A percentile compares a stretch with the other conserved stretches of the same genome.
Evolutionary conservation across 2,113 vertebrate genomes (phyloP).

Genomic region (Clinocottus analis): DNA sequence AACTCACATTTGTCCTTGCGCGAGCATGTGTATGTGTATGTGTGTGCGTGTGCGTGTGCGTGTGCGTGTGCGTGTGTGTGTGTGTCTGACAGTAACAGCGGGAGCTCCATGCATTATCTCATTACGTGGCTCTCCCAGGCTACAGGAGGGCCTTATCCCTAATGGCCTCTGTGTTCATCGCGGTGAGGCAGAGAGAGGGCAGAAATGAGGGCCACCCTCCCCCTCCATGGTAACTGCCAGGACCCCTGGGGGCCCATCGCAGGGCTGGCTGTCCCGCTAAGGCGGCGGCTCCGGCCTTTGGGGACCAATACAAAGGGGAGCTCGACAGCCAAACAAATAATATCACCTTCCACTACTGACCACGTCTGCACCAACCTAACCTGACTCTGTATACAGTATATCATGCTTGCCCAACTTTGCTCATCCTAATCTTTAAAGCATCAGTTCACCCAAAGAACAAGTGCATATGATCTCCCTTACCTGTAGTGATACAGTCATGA

Average conservation of each 20-base stretch:
- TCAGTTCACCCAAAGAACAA: conserved; percentile 5
- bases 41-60: conserved; percentile 15
- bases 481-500: neutral
- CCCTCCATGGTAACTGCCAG: conserved; percentile 58
- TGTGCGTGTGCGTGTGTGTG: conserved; percentile 15
- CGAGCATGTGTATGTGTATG: conserved; percentile 11
- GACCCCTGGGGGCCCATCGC: conserved; percentile 50
- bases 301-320: conserved; percentile 36
- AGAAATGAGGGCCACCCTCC: conserved; percentile 18
- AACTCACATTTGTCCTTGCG: conserved; percentile 2
- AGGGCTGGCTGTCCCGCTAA: conserved; percentile 40
- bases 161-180: conserved; percentile 45
- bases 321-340: conserved; percentile 68
- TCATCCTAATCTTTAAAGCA: conserved; percentile 17
- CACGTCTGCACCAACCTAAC: conserved; percentile 12
- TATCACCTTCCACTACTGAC: conserved; percentile 51
- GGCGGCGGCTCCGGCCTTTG: conserved; percentile 24
- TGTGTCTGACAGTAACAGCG: conserved; percentile 33
- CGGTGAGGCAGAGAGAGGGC: conserved; percentile 37
- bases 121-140: conserved; percentile 41
- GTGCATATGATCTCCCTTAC: neutral
- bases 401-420: neutral
- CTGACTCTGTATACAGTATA: conserved; percentile 5
- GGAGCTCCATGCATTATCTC: conserved; percentile 50
- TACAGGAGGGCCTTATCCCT: conserved; percentile 42